Evolutionary conservation across 2,797 vertebrate genomes (phyloP), one percentile per base, ranked within the genome.

Genomic region (Mormyrus proboscirostris): DNA sequence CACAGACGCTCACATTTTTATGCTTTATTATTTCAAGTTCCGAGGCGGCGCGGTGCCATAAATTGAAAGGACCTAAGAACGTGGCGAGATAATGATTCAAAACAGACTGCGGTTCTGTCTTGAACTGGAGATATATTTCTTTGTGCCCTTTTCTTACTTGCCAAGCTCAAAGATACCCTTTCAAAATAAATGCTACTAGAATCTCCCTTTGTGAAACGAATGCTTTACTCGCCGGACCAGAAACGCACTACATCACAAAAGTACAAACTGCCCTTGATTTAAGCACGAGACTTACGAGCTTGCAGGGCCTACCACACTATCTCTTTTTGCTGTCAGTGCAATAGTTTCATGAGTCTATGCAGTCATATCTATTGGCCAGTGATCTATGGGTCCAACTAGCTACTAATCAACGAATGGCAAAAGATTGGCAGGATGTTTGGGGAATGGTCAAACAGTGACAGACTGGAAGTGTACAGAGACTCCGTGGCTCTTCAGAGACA

Each of bases 241-340:
- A 57, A 73, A 87, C 51, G 53, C 85, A 51, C 25, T 12, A 69
- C 57, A 38, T 91, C 91, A 92, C 69, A 89, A 90, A 89, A 91
- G 89, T 89, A 93, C 76, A 79, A 83, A 93, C 65, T 89, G 88
- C 90, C 92, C 94, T 93, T 94, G 91, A 93, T 93, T 91, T 92
- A 87, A 88, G 88, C 89, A 89, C 49, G 88, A 88, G 33, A 25
- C 62, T 82, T 89, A 84, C 90, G 86, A 91, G 86, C 90, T 90
- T 59, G 76, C 38, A 76, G 85, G 49, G 38, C 4, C 19, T 38
- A n/a, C 41, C 25, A 33, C 50, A 59, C 49, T 84, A 22, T 69
- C 25, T n/a, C 29, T 41, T 25, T 85, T 22, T 29, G 55, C 22
- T 29, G 55, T 62, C 44, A 51, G 59, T 57, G 85, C 25, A 73